These are phyloP conservation scores for Halcyon badia DNA, from an alignment of 2,797 vertebrate genomes.

Conservation along the genomic window DNA sequence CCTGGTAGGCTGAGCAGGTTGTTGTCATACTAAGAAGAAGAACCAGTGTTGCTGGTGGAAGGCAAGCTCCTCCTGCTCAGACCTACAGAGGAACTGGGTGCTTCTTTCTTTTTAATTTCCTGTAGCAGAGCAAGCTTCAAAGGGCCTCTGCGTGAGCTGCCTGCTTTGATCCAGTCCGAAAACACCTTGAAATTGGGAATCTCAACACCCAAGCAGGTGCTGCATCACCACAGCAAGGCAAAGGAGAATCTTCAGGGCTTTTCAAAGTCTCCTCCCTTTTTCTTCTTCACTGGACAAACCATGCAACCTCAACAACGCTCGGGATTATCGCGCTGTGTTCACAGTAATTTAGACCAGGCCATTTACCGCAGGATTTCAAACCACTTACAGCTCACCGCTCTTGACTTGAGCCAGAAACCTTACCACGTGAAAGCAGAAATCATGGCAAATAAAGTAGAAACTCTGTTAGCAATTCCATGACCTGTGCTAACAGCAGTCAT, in stretches of 20 bases:
- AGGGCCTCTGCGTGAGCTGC: accelerated
- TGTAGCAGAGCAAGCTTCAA: not conserved
- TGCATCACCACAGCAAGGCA: not conserved
- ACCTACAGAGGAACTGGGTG: not conserved
- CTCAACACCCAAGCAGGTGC: not conserved
- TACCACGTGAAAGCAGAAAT: not conserved
- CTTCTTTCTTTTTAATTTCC: not conserved
- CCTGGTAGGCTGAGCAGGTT: not conserved
- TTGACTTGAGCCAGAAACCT: not conserved
- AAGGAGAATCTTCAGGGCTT: not conserved
- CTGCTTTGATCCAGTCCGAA: not conserved
- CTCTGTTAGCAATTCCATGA: not conserved
- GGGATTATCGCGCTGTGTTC: not conserved
- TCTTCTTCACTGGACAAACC: not conserved
- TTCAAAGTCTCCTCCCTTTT: not conserved
- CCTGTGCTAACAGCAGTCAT: not conserved
- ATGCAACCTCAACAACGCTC: accelerated
- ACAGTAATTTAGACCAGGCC: not conserved
- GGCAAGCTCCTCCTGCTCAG: not conserved
- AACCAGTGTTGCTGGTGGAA: not conserved
- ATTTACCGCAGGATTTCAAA: not conserved
- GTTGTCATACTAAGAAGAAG: not conserved
- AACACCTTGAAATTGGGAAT: not conserved
- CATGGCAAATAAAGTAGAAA: not conserved
- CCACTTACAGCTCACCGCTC: not conserved